phyloP scores from a whole-genome alignment of 2,113 vertebrate species.

The Salvator merianae region DNA sequence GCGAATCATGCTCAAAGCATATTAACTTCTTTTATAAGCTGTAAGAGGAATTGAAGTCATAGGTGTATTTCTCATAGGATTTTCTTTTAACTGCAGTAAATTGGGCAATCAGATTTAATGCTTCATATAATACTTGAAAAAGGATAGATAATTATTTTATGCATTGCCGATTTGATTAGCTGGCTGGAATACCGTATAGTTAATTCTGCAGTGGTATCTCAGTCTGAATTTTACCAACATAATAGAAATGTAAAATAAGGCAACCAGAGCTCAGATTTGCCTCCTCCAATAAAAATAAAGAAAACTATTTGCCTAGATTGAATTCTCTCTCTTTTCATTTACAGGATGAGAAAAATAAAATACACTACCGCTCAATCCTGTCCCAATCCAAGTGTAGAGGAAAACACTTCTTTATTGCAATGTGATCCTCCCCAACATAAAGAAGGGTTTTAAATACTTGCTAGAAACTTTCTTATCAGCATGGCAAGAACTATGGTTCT shows the following conservation, averaged over 20 bases:
- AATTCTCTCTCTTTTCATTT: neutral
- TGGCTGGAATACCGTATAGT: neutral
- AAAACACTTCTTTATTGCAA: too few species aligned
- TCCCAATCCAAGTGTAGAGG: too few species aligned
- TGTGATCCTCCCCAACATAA: too few species aligned
- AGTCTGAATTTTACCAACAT: neutral
- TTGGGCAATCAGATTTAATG: slow-evolving; percentile 11
- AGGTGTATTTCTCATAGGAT: neutral
- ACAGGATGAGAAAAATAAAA: neutral
- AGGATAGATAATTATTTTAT: neutral
- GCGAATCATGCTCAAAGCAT: neutral
- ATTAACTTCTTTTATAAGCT: neutral
- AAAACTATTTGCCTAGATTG: neutral
- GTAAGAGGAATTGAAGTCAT: neutral
- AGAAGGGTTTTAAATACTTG: too few species aligned
- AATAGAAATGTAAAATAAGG: neutral
- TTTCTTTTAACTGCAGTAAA: neutral
- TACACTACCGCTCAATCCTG: too few species aligned
- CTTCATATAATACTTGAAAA: neutral
- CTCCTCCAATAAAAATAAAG: neutral
- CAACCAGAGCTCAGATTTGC: neutral
- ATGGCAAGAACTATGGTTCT: too few species aligned
- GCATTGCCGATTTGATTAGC: neutral
- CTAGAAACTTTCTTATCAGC: neutral
- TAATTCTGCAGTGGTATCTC: neutral